Conservation (phyloP, 2,888 invertebrate genomes). For the Drosophila cognata region DNA sequence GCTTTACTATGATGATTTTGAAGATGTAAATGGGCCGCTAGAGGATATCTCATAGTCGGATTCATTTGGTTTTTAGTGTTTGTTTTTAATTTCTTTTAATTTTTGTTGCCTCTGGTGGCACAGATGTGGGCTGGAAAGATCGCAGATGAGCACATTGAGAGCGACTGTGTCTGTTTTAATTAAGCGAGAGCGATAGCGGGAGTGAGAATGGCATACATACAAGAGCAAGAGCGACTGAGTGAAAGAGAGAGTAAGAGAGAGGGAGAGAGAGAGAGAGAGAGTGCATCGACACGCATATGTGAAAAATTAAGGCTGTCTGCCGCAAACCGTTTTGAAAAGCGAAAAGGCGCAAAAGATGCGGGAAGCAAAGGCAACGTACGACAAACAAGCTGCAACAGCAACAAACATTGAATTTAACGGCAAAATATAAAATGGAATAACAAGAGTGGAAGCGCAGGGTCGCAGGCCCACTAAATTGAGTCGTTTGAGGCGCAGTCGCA, state of each 20-base stretch:
- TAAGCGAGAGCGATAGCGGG: slow-evolving; percentile 59
- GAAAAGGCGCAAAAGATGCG: slow-evolving; percentile 75
- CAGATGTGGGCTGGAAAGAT: slow-evolving; percentile 73
- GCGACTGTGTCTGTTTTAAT: slow-evolving; percentile 76
- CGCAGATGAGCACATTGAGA: slow-evolving; percentile 57
- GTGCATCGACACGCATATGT: slow-evolving; percentile 69
- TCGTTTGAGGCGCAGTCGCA: slow-evolving; percentile 62
- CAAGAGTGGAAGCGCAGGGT: slow-evolving; percentile 36
- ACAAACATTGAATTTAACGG: slow-evolving; percentile 24
- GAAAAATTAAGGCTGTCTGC: slow-evolving; percentile 72
- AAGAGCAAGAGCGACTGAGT: slow-evolving; percentile 14
- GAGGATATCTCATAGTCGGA: slow-evolving; percentile 33
- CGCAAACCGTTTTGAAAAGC: slow-evolving; percentile 55
- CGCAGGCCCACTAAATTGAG: slow-evolving; percentile 72
- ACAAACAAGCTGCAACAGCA: slow-evolving; percentile 26
- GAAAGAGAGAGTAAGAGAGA: neutral
- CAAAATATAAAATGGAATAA: slow-evolving; percentile 30
- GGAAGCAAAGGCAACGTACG: slow-evolving; percentile 66
- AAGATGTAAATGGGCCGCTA: neutral
- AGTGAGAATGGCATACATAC: slow-evolving; percentile 15
- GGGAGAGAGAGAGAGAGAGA: slow-evolving; percentile 26
- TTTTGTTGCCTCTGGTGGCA: slow-evolving; percentile 59
- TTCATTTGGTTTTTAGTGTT: neutral
- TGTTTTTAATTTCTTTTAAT: slow-evolving; percentile 77
- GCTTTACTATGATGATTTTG: neutral